A percentile compares a stretch with the other conserved stretches of the same genome.
These are phyloP conservation scores for Lutjanus erythropterus DNA, from an alignment of 2,113 vertebrate species.

Conservation along the genomic window DNA sequence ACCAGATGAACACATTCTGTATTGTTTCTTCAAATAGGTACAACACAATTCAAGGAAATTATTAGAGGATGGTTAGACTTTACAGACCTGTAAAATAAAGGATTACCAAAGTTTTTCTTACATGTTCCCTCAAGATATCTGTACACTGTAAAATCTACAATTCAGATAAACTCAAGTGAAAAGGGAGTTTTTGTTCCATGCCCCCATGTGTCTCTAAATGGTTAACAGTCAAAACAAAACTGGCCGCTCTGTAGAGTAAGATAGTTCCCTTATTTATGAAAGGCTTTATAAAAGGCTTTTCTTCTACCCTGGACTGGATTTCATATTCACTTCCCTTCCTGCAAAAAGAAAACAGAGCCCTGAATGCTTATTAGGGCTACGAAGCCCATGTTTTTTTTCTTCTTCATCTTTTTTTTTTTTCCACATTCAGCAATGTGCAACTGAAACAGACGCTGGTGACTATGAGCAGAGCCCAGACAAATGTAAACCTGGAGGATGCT, in stretches of 20 bases:
- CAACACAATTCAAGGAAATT: background rate
- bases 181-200: background rate
- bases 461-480: conserved; percentile 54
- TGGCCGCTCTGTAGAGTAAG: background rate
- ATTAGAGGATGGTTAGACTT: background rate
- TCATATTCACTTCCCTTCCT: conserved; percentile 70
- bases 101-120: background rate
- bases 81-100: background rate
- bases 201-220: conserved; percentile 11
- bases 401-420: background rate
- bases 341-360: conserved; percentile 50
- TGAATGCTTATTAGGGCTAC: conserved; percentile 23
- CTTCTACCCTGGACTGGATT: conserved; percentile 38
- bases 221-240: conserved; percentile 34
- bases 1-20: background rate
- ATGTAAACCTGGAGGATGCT: conserved; percentile 65
- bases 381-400: background rate
- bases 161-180: background rate
- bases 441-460: conserved; percentile 29
- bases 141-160: background rate
- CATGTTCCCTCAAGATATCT: background rate
- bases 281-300: conserved; percentile 46
- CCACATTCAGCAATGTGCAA: background rate
- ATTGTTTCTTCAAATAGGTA: too few relatives aligned
- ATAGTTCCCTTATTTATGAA: conserved; percentile 52